phyloP scores from a whole-genome alignment of 2,113 vertebrate genomes.

The Galeopterus variegatus region DNA sequence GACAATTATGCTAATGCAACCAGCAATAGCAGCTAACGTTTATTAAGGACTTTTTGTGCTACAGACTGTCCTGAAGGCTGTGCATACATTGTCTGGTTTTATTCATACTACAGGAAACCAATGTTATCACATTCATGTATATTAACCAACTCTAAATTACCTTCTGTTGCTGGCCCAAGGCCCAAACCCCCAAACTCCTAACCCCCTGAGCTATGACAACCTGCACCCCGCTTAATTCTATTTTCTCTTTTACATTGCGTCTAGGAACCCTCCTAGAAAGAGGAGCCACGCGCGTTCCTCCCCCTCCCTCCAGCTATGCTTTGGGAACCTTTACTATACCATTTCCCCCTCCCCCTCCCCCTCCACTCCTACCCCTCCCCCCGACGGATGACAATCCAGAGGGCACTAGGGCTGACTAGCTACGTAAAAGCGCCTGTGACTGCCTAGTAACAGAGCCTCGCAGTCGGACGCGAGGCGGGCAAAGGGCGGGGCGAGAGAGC shows the following conservation, averaged over 20 bases:
- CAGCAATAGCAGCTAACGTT: not conserved
- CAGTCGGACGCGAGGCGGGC: fast-evolving
- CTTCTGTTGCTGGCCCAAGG: not conserved
- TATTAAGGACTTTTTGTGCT: not conserved
- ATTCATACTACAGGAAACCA: not conserved
- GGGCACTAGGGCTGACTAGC: not conserved
- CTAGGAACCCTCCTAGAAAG: not conserved
- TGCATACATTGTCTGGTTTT: slow-evolving; percentile 6
- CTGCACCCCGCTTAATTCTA: not conserved
- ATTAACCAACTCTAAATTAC: slow-evolving; percentile 41
- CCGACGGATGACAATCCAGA: not conserved
- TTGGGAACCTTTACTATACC: not conserved
- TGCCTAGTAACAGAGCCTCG: not conserved
- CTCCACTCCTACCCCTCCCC: not conserved
- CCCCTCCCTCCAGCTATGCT: not conserved
- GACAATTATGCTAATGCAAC: slow-evolving; percentile 36
- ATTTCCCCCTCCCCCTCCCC: not conserved
- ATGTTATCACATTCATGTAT: not conserved
- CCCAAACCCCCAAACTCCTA: not conserved
- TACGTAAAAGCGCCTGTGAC: not conserved
- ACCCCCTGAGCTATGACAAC: not conserved
- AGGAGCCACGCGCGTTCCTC: not conserved
- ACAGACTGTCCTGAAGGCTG: not conserved
- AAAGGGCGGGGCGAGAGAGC: not conserved
- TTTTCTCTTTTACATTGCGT: not conserved